Base-by-base conservation (phyloP, 2,888 invertebrate species). In the Lumbricus terrestris region DNA sequence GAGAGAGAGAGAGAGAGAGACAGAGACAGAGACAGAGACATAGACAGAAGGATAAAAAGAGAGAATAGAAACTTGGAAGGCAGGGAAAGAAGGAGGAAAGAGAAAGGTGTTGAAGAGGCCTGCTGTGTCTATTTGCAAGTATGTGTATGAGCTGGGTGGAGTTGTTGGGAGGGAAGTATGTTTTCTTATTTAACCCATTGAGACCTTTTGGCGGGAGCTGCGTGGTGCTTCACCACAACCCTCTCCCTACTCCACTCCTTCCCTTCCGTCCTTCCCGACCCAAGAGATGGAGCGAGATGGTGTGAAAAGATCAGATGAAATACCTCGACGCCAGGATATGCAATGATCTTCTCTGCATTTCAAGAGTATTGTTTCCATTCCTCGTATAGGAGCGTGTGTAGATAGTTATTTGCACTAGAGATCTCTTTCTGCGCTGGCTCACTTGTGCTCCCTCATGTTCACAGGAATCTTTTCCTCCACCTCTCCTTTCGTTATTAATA, bases 341-440 rank as follows among this genome's bases (percentile, higher is more conserved):
- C 69, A 69, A 69, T n/a, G 29, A 69, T 29, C 13, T 29, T n/a
- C 69, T 69, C 69, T 6, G 11, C 69, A 16, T 69, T 69, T 69
- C 69, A 69, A 69, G 69, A 69, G 69, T 69, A 69, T 69, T 69
- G n/a, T 69, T 69, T 69, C 69, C 69, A 69, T 69, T 69, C 69
- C n/a, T n/a, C 2, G n/a, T 69, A 69, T 69, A 3, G 69, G n/a
- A 69, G n/a, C 29, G n/a, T 69, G n/a, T 69, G 29, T 69, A n/a
- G n/a, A 69, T 69, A 69, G 69, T 69, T 16, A n/a, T 29, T 69
- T n/a, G 69, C 69, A 69, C 69, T 69, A n/a, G 23, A 47, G 23
- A 47, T 47, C 47, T 47, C 47, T 23, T 47, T 4, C 5, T 23
- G 20, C 47, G 47, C 47, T 47, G n/a, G 18, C 47, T 47, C n/a